Percentiles rank a stretch among this genome's conserved stretches.
Conservation (phyloP, 1,140 invertebrate species). For the Philopotamus ludificatus region DNA sequence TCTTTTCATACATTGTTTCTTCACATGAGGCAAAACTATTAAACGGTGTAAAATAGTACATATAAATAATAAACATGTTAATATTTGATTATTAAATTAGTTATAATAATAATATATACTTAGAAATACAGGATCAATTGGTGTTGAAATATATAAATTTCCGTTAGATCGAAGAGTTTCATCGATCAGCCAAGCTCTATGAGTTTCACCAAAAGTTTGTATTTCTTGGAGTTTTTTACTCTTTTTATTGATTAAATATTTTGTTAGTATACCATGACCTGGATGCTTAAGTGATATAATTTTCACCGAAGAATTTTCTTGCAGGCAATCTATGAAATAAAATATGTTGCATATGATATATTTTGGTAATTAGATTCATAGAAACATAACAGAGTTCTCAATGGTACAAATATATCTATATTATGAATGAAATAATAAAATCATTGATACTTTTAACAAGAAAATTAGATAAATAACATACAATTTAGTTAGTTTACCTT, state of each 20-base stretch:
- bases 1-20: constrained; percentile 57
- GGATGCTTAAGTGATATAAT: constrained; percentile 68
- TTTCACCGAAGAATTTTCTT: constrained; percentile 65
- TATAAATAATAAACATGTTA: constrained; percentile 4
- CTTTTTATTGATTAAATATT: constrained; percentile 62
- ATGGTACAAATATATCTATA: no score
- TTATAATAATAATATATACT: constrained; percentile 55
- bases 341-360: constrained; percentile 35
- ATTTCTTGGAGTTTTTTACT: constrained; percentile 64
- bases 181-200: constrained; percentile 70
- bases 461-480: no score
- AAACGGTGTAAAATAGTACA: constrained; percentile 32
- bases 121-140: constrained; percentile 72
- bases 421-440: no score
- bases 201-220: constrained; percentile 64
- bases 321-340: constrained; percentile 56
- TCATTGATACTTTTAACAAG: no score
- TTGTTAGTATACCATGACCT: constrained; percentile 58
- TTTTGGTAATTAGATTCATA: no score
- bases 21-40: constrained; percentile 60
- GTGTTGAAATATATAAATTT: constrained; percentile 68
- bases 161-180: constrained; percentile 73
- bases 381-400: no score
- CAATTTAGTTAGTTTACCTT: no score
- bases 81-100: constrained; percentile 39